Evolutionary conservation across 2,797 vertebrate species (phyloP), one percentile per base, ranked within the genome.

Genomic region (Mustela erminea): DNA sequence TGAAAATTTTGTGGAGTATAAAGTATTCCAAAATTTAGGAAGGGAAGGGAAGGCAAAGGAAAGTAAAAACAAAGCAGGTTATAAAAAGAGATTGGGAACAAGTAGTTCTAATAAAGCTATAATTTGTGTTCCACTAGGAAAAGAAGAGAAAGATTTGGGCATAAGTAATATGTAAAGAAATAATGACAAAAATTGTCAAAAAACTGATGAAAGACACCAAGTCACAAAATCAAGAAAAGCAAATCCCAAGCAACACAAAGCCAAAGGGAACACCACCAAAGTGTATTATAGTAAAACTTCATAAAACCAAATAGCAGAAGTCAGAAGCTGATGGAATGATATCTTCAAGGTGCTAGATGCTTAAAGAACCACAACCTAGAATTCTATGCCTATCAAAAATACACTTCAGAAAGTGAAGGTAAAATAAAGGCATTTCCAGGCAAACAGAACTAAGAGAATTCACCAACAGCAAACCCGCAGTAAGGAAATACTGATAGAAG

Each of bases 141-240:
- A 92, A 38, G 4, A 75, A 62, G 13, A 49, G 27, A 68, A 15
- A 94, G 11, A 23, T 7, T 78, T 32, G 35, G 3, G n/a, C 21
- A 78, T 60, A 74, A 87, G 9, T 75, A 91, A 46, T 70, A 83
- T 27, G 60, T 92, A 92, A 86, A 70, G 23, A 94, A 77, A 94
- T 82, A 43, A 72, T 66, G 10, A 56, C 18, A 88, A 70, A 92
- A 64, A 35, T 85, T 95, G 32, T 74, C 56, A 49, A 92, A 87
- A 64, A 64, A 32, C 12, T 58, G 7, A 68, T 52, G 23, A 84
- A 78, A 85, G 74, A 70, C 8, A 75, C 80, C 82, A 83, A 91
- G 17, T n/a, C 68, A 83, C 35, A 62, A 18, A 62, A 77, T 77
- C 2, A 94, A 43, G 11, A 81, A 90, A 35, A 77, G 68, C 75